These are phyloP conservation scores for Oryzias dopingdopingensis DNA, from an alignment of 2,797 vertebrate species.

Conservation along the genomic window DNA sequence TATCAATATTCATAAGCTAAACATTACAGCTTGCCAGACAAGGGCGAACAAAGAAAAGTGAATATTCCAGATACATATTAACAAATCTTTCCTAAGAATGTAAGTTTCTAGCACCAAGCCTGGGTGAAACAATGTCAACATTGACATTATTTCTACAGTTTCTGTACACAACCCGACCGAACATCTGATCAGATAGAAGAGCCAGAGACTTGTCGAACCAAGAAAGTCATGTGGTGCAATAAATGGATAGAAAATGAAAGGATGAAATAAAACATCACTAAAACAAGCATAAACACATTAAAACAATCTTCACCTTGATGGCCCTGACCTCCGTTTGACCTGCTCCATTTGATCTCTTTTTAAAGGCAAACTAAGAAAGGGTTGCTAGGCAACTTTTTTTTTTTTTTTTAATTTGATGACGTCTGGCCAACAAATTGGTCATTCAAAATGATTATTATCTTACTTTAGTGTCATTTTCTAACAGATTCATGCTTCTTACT, in stretches of 20 bases:
- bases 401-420: constrained; percentile 74
- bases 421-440: constrained; percentile 70
- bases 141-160: constrained; percentile 34
- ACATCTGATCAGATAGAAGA: constrained; percentile 36
- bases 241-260: constrained; percentile 24
- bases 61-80: constrained; percentile 85
- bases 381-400: constrained; percentile 77
- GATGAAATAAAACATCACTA: constrained; percentile 33
- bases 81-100: constrained; percentile 74
- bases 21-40: constrained; percentile 88
- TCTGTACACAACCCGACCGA: constrained; percentile 43
- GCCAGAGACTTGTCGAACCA: constrained; percentile 21
- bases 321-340: constrained; percentile 60
- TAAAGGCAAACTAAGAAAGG: constrained; percentile 67
- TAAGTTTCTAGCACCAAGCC: constrained; percentile 67
- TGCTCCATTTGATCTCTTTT: constrained; percentile 68
- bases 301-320: constrained; percentile 59
- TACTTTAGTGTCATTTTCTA: constrained; percentile 19
- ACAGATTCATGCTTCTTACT: constrained; percentile 14
- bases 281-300: constrained; percentile 48
- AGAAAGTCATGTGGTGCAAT: constrained; percentile 13
- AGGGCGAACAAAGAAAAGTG: constrained; percentile 84
- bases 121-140: constrained; percentile 68
- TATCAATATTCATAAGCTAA: constrained; percentile 90
- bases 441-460: constrained; percentile 55